Conservation (phyloP, 2,113 vertebrate genomes). For the Indri indri region DNA sequence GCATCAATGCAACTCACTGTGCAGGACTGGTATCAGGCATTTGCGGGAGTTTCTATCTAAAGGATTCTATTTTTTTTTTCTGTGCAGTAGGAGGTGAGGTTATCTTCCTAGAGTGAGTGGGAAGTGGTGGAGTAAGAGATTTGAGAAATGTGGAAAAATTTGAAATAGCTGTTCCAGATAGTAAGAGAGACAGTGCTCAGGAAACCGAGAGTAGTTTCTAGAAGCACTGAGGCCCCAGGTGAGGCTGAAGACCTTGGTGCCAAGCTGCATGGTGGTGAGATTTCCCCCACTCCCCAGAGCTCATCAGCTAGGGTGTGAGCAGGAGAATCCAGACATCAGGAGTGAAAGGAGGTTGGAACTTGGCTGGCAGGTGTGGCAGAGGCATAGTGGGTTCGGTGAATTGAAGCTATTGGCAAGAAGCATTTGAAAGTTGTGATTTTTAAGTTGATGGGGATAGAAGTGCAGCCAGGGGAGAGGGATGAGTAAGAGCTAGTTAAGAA, state of each 20-base stretch:
- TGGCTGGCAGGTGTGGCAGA: neutral
- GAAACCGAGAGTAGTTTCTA: neutral
- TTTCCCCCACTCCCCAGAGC: neutral
- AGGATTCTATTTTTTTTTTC: neutral
- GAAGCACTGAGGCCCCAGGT: neutral
- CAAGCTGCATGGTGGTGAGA: neutral
- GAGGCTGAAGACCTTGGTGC: neutral
- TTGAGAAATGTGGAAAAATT: neutral
- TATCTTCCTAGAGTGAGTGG: neutral
- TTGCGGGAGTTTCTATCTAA: neutral
- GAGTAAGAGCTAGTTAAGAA: neutral
- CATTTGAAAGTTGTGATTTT: too few relatives aligned
- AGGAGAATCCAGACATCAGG: neutral
- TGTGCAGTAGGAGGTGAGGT: neutral
- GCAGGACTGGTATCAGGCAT: neutral
- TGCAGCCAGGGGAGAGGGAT: neutral
- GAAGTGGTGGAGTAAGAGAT: neutral
- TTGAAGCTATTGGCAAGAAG: neutral
- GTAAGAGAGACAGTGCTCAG: neutral
- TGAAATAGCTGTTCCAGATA: neutral
- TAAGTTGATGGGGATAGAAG: neutral
- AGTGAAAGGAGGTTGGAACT: neutral
- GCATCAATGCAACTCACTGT: neutral
- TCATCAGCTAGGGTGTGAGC: neutral
- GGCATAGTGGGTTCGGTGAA: neutral